Base-by-base conservation (phyloP, 2,113 vertebrate species). In the Abramis brama region DNA sequence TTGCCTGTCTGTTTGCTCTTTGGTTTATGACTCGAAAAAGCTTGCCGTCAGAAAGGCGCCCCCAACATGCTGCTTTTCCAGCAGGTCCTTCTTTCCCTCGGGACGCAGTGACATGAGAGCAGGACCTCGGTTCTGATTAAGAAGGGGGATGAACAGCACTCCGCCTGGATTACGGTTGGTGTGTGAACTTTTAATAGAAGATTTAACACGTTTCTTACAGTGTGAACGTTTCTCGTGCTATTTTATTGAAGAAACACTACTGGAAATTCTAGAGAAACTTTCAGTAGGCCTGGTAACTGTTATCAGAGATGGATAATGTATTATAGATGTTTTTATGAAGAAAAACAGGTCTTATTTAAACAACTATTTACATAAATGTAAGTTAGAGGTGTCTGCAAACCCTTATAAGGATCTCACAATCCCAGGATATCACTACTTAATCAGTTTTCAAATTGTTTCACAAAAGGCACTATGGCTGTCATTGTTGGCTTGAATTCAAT, bases 101-200 rank as follows among this genome's bases (percentile, higher is more conserved):
- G 85, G 68, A 75, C 78, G 80, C 79, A 33, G 90, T 89, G 90
- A 88, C 78, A 84, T 91, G 93, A 91, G 91, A 88, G 87, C 83
- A 77, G 90, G 91, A 91, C 87, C 85, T 82, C 33, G 82, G 81
- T 71, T 82, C 79, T 87, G 87, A 91, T 86, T 85, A 89, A 90
- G 91, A 90, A 89, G 91, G 90, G 93, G 90, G 83, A 93, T 94
- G 93, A 93, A 93, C 91, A 95, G 88, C 90, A 88, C 93, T 85
- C 89, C 92, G 87, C 93, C 94, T 73, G 93, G 94, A 91, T 91
- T 95, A 93, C 91, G 95, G 93, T 94, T 95, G 94, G 93, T 94
- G 92, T 90, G 91, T 92, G 92, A 91, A 88, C 89, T 89, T 91
- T 93, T 91, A 39, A 90, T 90, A 87, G 23, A 43, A 64, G 30